phyloP scores from a whole-genome alignment of 37 sponge, comb jelly and placozoan species.

The Beroe ovata region DNA sequence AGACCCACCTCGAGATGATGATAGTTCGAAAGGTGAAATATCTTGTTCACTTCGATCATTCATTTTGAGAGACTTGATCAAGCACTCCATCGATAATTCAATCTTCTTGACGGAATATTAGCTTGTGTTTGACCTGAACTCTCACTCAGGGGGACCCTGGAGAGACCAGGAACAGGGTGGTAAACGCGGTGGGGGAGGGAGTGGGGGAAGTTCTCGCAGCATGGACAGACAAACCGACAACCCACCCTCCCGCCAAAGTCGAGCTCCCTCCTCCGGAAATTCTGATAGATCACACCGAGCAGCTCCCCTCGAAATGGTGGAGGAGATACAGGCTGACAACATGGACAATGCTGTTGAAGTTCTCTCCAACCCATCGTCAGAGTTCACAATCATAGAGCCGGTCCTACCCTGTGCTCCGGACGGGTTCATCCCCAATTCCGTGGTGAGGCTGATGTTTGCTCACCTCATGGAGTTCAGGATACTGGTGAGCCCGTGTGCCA shows the following conservation, averaged over 20 bases:
- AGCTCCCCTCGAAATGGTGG: conserved; percentile 4
- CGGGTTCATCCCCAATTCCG: conserved; percentile 53
- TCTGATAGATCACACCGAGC: background rate
- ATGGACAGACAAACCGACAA: background rate
- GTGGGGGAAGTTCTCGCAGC: background rate
- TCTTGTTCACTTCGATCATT: too few relatives aligned
- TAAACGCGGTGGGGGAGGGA: background rate
- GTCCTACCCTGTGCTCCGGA: conserved; percentile 19
- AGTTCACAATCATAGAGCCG: conserved; percentile 31
- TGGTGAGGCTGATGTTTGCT: conserved; percentile 21
- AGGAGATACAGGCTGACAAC: background rate
- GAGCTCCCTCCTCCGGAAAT: background rate
- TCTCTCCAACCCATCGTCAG: background rate
- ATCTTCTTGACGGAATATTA: too few relatives aligned
- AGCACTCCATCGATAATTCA: too few relatives aligned
- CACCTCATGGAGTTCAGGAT: conserved; percentile 1
- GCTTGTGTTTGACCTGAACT: too few relatives aligned
- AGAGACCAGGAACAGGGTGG: background rate
- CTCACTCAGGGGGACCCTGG: too few relatives aligned
- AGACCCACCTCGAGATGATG: conserved; percentile 24
- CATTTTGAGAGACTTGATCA: too few relatives aligned
- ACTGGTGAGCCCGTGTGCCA: background rate
- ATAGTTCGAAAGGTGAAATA: conserved; percentile 8
- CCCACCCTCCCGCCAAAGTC: background rate
- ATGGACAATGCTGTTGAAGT: background rate